Percentiles rank a stretch among this genome's conserved stretches.
Conservation (phyloP, 1,140 invertebrate genomes). For the Drosophila lacertosa region DNA sequence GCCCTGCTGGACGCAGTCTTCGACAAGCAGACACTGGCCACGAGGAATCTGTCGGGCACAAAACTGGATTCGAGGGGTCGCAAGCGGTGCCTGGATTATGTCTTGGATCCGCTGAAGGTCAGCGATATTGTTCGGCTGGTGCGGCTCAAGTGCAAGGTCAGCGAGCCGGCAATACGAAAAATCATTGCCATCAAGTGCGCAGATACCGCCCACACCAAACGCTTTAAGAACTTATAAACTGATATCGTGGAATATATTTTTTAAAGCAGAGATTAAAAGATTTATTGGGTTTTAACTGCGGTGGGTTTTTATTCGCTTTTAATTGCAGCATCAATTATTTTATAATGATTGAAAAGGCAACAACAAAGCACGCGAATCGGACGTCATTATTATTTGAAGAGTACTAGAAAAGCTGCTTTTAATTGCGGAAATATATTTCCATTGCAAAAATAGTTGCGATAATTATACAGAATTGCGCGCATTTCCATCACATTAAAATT, state of each 20-base stretch:
- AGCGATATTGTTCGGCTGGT: constrained; percentile 17
- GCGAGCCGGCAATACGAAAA: background rate
- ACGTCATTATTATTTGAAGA: constrained; percentile 59
- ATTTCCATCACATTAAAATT: constrained; percentile 80
- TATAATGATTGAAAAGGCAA: constrained; percentile 43
- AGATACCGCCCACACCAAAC: background rate
- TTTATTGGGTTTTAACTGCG: background rate
- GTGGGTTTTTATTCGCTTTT: constrained; percentile 28
- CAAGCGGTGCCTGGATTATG: too few species aligned
- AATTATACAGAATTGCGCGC: constrained; percentile 71
- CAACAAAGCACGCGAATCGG: constrained; percentile 25
- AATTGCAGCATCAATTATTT: constrained; percentile 58
- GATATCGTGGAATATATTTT: background rate
- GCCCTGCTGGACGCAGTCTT: constrained; percentile 17
- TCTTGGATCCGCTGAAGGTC: constrained; percentile 17
- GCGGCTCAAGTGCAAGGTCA: background rate
- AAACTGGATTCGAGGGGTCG: background rate
- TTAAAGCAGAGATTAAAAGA: background rate
- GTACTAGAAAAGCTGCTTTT: constrained; percentile 73
- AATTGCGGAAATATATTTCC: constrained; percentile 73
- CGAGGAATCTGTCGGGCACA: background rate
- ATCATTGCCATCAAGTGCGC: constrained; percentile 16
- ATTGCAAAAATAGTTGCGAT: constrained; percentile 64
- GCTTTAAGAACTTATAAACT: background rate
- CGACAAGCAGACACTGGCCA: constrained; percentile 24